Conservation (phyloP, 2,113 vertebrate genomes). For the Geothlypis trichas region DNA sequence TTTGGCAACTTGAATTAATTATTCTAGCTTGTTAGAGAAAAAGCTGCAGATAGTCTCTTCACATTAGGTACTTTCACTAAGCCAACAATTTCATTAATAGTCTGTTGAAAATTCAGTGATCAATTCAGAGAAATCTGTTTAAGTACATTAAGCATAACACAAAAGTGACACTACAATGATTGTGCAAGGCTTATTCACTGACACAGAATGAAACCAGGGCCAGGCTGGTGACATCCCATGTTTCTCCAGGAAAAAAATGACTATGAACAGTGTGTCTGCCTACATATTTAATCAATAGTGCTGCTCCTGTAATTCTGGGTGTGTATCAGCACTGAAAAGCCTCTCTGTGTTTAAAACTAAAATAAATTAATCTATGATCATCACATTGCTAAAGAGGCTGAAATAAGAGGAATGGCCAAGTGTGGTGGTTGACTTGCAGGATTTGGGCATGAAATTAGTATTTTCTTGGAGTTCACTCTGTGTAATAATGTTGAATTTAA, state of each 20-base stretch:
- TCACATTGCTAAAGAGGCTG: not conserved
- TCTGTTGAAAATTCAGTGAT: not conserved
- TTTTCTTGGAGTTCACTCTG: not conserved
- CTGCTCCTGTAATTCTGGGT: not conserved
- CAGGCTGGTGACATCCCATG: not conserved
- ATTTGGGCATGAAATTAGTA: not conserved
- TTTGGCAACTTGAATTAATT: not conserved
- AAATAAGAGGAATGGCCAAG: not conserved
- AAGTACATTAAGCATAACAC: not conserved
- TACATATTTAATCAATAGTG: not conserved
- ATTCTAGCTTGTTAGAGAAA: not conserved
- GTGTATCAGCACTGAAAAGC: not conserved
- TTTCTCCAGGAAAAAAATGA: not conserved
- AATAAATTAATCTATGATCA: not conserved
- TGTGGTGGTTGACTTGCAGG: not conserved
- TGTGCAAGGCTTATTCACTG: not conserved
- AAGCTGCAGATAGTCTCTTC: not conserved
- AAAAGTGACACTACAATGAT: not conserved
- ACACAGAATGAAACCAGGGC: not conserved
- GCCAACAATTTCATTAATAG: not conserved
- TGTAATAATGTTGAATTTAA: not conserved
- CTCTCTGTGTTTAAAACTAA: not conserved
- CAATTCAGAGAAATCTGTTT: not conserved
- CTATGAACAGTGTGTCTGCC: not conserved
- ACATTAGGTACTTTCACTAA: not conserved